A percentile compares a stretch with the other conserved stretches of the same genome.
These are phyloP conservation scores for Nysson spinosus DNA, from an alignment of 2,888 invertebrate species.

Conservation along the genomic window DNA sequence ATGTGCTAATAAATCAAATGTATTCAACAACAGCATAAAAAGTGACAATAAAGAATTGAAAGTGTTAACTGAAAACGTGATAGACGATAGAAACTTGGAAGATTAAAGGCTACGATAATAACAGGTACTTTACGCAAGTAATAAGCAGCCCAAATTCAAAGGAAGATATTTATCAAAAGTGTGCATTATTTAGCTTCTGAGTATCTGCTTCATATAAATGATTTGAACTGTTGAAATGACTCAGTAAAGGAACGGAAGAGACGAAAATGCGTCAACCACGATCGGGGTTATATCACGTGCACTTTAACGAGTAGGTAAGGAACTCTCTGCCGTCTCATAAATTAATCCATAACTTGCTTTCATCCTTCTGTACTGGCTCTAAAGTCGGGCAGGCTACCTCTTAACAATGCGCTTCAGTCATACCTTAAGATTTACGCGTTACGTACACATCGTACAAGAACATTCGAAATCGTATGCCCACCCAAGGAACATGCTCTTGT, in stretches of 20 bases:
- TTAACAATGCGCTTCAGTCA: conserved; percentile 48
- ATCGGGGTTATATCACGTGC: conserved; percentile 49
- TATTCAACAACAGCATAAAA: no score
- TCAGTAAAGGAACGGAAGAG: conserved; percentile 11
- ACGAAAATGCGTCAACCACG: conserved; percentile 29
- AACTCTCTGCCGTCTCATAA: conserved; percentile 61
- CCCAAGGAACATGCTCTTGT: conserved; percentile 15
- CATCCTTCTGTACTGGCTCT: conserved; percentile 49
- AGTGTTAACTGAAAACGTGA: no score
- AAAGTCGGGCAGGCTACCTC: conserved; percentile 32
- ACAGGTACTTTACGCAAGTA: no score
- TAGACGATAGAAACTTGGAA: no score
- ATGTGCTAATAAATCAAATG: no score
- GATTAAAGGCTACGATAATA: no score
- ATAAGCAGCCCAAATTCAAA: conserved; percentile 23
- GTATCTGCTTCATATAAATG: conserved; percentile 8
- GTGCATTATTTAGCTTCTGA: no score
- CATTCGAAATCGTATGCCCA: conserved; percentile 52
- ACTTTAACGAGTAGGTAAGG: conserved; percentile 51
- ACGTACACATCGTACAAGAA: conserved; percentile 48
- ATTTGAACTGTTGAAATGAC: conserved; percentile 1
- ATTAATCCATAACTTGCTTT: conserved; percentile 66
- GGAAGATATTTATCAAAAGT: no score
- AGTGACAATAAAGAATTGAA: no score
- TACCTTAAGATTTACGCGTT: conserved; percentile 62